These are phyloP conservation scores for Xiphias gladius DNA, from an alignment of 2,113 vertebrate genomes.

Conservation along the genomic window DNA sequence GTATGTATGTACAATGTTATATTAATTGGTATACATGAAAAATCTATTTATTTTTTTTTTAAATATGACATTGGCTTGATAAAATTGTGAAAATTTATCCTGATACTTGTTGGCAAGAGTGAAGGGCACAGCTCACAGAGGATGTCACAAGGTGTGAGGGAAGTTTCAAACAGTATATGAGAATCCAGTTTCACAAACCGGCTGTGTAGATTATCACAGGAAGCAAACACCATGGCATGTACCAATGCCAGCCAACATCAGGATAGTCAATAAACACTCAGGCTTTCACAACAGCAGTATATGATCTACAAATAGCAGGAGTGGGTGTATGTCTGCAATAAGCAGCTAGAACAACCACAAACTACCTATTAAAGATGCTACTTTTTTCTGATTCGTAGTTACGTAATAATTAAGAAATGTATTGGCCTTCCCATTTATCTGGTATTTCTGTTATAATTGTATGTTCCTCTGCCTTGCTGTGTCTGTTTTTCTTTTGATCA, in stretches of 20 bases:
- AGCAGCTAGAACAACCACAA: conserved; percentile 30
- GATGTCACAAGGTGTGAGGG: conserved; percentile 55
- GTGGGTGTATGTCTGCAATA: conserved; percentile 45
- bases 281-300: conserved; percentile 69
- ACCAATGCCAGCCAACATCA: conserved; percentile 66
- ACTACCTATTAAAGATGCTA: conserved; percentile 10
- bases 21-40: background rate
- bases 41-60: no score
- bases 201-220: conserved; percentile 79
- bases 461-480: background rate
- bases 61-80: background rate
- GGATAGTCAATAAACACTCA: conserved; percentile 75
- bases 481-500: conserved; percentile 1
- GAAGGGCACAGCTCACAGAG: conserved; percentile 46
- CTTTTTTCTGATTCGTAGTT: conserved; percentile 16
- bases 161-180: conserved; percentile 57
- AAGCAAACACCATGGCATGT: conserved; percentile 75
- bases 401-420: background rate
- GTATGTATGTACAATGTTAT: background rate
- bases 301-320: conserved; percentile 68
- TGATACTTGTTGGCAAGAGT: background rate
- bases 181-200: conserved; percentile 74
- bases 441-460: background rate
- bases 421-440: background rate
- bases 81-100: background rate